phyloP scores from a whole-genome alignment of 1,140 invertebrate genomes.

The Contarinia nasturtii region DNA sequence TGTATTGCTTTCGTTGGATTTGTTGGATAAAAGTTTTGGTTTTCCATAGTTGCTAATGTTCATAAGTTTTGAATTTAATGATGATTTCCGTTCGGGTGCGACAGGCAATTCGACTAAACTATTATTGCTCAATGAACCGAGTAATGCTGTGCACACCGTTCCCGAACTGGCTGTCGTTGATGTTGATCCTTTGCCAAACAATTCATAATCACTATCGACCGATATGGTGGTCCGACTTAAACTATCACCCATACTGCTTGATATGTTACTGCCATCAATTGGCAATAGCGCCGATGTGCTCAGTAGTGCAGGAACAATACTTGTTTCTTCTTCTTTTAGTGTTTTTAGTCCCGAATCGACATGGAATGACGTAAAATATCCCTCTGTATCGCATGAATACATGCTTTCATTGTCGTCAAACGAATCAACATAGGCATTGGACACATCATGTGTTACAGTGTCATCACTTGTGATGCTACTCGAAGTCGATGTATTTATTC shows the following conservation, averaged over 20 bases:
- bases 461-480: slow-evolving; percentile 70
- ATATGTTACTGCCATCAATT: slow-evolving; percentile 4
- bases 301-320: slow-evolving; percentile 34
- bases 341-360: slow-evolving; percentile 85
- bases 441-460: slow-evolving; percentile 63
- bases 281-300: slow-evolving; percentile 33
- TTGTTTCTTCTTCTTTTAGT: slow-evolving; percentile 56
- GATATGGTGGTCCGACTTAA: slow-evolving; percentile 34
- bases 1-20: slow-evolving; percentile 26
- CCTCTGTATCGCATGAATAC: slow-evolving; percentile 90
- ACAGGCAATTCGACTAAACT: slow-evolving; percentile 40
- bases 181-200: slow-evolving; percentile 72
- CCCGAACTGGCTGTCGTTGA: slow-evolving; percentile 79
- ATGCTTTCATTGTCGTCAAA: slow-evolving; percentile 80
- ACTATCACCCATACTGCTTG: slow-evolving; percentile 28
- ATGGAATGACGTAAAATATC: slow-evolving; percentile 94
- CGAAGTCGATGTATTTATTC: slow-evolving; percentile 53
- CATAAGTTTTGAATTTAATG: slow-evolving; percentile 31
- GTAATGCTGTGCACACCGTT: slow-evolving; percentile 63
- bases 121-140: slow-evolving; percentile 35
- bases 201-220: slow-evolving; percentile 64
- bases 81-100: slow-evolving; percentile 58
- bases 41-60: slow-evolving; percentile 25
- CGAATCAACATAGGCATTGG: slow-evolving; percentile 35
- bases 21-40: slow-evolving; percentile 34